Conservation (phyloP, 2,888 invertebrate species). For the Oegoconia quadripuncta region DNA sequence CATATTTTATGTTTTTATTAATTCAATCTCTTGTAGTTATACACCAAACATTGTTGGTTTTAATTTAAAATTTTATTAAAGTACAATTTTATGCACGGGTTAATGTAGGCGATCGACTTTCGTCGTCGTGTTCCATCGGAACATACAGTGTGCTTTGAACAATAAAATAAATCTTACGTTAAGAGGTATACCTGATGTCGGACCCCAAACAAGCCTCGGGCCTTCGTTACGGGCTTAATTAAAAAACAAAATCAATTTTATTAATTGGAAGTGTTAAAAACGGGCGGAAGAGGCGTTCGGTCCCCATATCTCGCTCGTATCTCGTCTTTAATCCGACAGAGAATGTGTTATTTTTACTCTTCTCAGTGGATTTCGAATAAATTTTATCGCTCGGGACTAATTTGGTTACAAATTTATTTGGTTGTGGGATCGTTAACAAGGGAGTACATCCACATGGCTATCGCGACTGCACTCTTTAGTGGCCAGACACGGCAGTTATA, state of each 20-base stretch:
- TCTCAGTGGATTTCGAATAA: conserved; percentile 76
- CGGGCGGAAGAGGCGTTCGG: conserved; percentile 72
- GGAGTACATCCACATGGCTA: conserved; percentile 71
- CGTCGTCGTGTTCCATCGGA: conserved; percentile 42
- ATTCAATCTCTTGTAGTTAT: conserved; percentile 45
- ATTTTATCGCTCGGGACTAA: conserved; percentile 78
- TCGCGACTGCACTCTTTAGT: conserved; percentile 71
- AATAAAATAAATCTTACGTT: conserved; percentile 75
- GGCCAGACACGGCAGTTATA: conserved; percentile 66
- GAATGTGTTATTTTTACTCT: conserved; percentile 79
- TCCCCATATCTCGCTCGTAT: conserved; percentile 70
- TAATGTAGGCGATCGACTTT: conserved; percentile 52
- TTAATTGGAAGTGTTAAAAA: conserved; percentile 80
- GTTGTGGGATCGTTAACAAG: conserved; percentile 76
- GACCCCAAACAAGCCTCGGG: conserved; percentile 61
- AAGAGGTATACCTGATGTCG: conserved; percentile 69
- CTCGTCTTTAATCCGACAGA: conserved; percentile 77
- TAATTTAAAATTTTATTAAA: conserved; percentile 48
- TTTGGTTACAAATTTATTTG: conserved; percentile 80
- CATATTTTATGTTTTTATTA: no score
- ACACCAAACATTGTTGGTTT: conserved; percentile 41
- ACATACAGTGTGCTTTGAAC: conserved; percentile 61
- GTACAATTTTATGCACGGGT: conserved; percentile 51
- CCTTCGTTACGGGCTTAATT: conserved; percentile 74
- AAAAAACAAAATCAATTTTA: conserved; percentile 80